Evolutionary conservation across 2,113 vertebrate species (phyloP), one percentile per base, ranked within the genome.

Genomic region (Ondatra zibethicus): DNA sequence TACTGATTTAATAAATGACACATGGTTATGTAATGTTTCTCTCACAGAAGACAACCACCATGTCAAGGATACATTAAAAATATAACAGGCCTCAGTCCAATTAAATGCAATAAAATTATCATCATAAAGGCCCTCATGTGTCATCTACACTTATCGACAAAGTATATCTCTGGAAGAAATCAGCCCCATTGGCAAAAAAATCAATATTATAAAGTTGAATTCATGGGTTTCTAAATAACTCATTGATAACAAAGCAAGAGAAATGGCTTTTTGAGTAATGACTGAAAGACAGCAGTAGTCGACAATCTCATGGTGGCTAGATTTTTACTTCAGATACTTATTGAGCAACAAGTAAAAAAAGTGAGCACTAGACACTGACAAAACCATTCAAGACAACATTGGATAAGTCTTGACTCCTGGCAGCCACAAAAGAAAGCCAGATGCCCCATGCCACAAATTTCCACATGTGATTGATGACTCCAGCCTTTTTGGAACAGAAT

Each of bases 91-190:
- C 96, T 87, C 93, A 93, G 95, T 92, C 96, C 97, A 98, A 96
- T 88, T 97, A 97, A 98, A 97, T 75, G 97, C 88, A 96, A 95
- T 84, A 96, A 97, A 97, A 92, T 88, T 97, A 92, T 95, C 63
- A 97, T 94, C 86, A 96, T 68, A 81, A 98, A 98, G 86, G 77
- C 93, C 93, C 61, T 95, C 96, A 84, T 97, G 94, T 98, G 68
- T 96, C 97, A 97, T 88, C 91, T 94, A 97, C 58, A 86, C 84
- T 96, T 92, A 98, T 29, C 93, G 88, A 90, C 93, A 92, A 96
- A 91, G 91, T 50, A 91, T 87, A 73, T 93, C 81, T 96, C 66
- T 80, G 66, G 92, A 98, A 97, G 88, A 81, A 88, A 97, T 98
- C 66, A 97, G 39, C 81, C 17, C 11, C n/a, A 91, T 93, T 72